Percentiles rank a stretch among this genome's conserved stretches.
These are phyloP conservation scores for Acleris cristana DNA, from an alignment of 2,888 invertebrate species.

Conservation along the genomic window DNA sequence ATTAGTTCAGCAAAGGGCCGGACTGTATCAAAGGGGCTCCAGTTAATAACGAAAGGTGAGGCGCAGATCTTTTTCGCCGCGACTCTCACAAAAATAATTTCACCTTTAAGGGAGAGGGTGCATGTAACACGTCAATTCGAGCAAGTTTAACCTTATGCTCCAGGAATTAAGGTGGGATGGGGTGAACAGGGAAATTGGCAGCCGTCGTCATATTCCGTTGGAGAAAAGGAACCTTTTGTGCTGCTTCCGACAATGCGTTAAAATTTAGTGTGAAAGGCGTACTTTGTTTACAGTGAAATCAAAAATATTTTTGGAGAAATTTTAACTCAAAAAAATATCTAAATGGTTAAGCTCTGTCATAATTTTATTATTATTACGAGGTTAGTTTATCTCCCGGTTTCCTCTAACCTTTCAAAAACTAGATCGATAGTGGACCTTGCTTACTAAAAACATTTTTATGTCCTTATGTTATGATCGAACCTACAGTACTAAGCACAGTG, in stretches of 20 bases:
- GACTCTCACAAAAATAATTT: slow-evolving; percentile 70
- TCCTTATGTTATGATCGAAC: no score
- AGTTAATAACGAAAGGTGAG: slow-evolving; percentile 80
- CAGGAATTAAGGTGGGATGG: neutral
- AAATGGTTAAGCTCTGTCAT: no score
- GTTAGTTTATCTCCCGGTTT: no score
- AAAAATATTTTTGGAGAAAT: neutral
- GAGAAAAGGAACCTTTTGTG: slow-evolving; percentile 18
- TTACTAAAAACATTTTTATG: no score
- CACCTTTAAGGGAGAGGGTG: slow-evolving; percentile 51
- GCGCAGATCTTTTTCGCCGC: slow-evolving; percentile 68
- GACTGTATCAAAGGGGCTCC: slow-evolving; percentile 74
- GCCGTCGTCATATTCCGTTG: slow-evolving; percentile 14
- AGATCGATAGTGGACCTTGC: no score
- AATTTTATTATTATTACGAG: no score
- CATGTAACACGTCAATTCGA: slow-evolving; percentile 38
- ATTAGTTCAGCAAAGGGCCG: slow-evolving; percentile 67
- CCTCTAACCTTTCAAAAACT: no score
- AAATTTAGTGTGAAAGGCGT: slow-evolving; percentile 21
- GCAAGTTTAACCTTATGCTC: slow-evolving; percentile 7
- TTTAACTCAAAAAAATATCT: no score
- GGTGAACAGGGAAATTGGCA: slow-evolving; percentile 11
- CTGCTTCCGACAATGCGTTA: slow-evolving; percentile 27
- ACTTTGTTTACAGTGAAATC: neutral
- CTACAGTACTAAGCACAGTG: no score